Conservation (phyloP, 2,113 vertebrate species). For the Phycodurus eques region DNA sequence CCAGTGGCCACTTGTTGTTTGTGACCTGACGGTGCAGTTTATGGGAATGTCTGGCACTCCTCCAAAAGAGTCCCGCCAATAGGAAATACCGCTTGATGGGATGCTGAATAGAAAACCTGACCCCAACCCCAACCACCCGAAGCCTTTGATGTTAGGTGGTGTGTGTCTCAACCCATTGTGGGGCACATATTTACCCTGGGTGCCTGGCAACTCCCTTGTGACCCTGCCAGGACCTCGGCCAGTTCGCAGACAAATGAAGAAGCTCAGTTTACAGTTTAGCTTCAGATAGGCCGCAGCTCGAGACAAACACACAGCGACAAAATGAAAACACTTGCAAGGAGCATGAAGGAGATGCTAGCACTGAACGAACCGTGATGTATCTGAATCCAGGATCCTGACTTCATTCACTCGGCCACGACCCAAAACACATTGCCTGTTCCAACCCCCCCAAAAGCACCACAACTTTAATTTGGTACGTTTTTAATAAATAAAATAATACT, state of each 20-base stretch:
- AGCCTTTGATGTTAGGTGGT: constrained; percentile 65
- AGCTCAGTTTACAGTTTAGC: not conserved
- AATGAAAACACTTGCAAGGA: too few relatives aligned
- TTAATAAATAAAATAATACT: too few relatives aligned
- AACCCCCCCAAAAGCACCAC: too few relatives aligned
- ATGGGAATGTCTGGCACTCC: constrained; percentile 60
- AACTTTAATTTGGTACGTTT: too few relatives aligned
- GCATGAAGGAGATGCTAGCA: too few relatives aligned
- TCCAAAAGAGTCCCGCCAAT: constrained; percentile 57
- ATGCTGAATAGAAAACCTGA: constrained; percentile 59
- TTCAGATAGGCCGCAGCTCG: too few relatives aligned
- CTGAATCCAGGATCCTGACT: too few relatives aligned
- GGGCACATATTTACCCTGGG: constrained; percentile 47
- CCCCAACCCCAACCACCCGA: constrained; percentile 39
- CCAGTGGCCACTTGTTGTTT: constrained; percentile 6
- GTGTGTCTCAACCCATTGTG: constrained; percentile 12
- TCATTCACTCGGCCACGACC: too few relatives aligned
- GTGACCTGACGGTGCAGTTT: constrained; percentile 31
- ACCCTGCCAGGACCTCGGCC: constrained; percentile 26
- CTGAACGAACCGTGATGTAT: too few relatives aligned
- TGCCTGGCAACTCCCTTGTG: constrained; percentile 55
- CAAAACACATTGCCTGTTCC: too few relatives aligned
- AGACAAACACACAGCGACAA: too few relatives aligned
- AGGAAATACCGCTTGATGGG: constrained; percentile 64
- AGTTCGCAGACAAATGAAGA: not conserved